Base-by-base conservation (phyloP, 2,888 invertebrate species). In the Drosophila percnosoma region DNA sequence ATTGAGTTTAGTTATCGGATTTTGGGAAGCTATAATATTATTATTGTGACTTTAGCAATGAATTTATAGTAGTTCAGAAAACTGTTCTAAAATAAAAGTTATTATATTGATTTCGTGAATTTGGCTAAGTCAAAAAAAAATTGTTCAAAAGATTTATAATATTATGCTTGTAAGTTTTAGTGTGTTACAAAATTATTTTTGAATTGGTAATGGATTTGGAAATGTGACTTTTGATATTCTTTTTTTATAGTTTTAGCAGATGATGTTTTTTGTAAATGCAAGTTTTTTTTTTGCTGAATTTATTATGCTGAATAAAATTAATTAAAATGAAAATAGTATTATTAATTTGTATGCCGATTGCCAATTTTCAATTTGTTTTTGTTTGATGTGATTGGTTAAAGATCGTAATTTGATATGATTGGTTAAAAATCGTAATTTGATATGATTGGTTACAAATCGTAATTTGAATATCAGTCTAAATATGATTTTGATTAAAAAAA, bases 211-310 rank as follows among this genome's bases (percentile, higher is more conserved):
- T 31, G 33, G 33, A 10, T 4, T 54, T 6, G 10, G 33, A 24
- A 54, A 27, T 6, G 11, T 10, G 24, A 15, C 15, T 45, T 45
- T 45, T 15, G 7, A 15, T 27, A 15, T 45, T 27, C 0, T 8
- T 52, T 29, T 29, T n/a, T n/a, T n/a, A 15, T n/a, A 33, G 8
- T 31, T 53, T 10, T 15, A 33, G 15, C 5, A 18, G 2, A 18
- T n/a, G 10, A 4, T 10, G 10, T 27, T 4, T 18, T 24, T n/a
- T 13, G 6, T 4, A n/a, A 13, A 4, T n/a, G 5, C 0, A 53
- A 24, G 7, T 15, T 7, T 45, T 11, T 21, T 4, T 55, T 15
- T 38, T 8, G 29, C n/a, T n/a, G 27, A 55, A n/a, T n/a, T 55
- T 38, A 7, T 11, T 5, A 13, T 29, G n/a, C 7, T 29, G n/a